A percentile compares a stretch with the other conserved stretches of the same genome.
phyloP scores from a whole-genome alignment of 2,113 vertebrate species.

The Rhinolophus sinicus region DNA sequence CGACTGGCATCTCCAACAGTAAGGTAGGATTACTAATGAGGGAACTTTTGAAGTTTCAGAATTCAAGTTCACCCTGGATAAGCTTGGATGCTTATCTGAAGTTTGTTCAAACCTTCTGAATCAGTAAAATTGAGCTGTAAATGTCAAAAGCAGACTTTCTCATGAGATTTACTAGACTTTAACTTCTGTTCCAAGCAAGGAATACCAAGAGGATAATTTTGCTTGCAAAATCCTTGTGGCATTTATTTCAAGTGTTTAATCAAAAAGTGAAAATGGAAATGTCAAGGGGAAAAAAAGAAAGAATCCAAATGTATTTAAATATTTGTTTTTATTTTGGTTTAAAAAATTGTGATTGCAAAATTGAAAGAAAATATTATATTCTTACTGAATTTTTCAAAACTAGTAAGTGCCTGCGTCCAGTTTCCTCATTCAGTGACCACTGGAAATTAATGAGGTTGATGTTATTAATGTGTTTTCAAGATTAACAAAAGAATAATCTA shows the following conservation, averaged over 20 bases:
- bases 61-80: constrained; percentile 59
- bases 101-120: constrained; percentile 60
- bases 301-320: background rate
- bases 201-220: constrained; percentile 45
- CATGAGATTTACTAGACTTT: constrained; percentile 51
- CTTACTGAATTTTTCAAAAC: background rate
- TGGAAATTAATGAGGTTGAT: background rate
- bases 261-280: background rate
- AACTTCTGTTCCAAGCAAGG: constrained; percentile 23
- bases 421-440: background rate
- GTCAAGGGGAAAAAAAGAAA: background rate
- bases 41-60: constrained; percentile 25
- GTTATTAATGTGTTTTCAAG: background rate
- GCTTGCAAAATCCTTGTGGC: background rate
- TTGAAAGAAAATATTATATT: background rate
- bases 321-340: background rate
- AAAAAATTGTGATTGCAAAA: background rate
- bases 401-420: background rate
- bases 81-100: constrained; percentile 59
- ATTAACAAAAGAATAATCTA: background rate
- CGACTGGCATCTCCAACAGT: background rate
- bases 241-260: constrained; percentile 24
- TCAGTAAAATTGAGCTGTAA: constrained; percentile 61
- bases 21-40: background rate
- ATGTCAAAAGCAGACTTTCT: constrained; percentile 64